Evolutionary conservation across 2,113 vertebrate genomes (phyloP), one percentile per base, ranked within the genome.

Genomic region (Cololabis saira): DNA sequence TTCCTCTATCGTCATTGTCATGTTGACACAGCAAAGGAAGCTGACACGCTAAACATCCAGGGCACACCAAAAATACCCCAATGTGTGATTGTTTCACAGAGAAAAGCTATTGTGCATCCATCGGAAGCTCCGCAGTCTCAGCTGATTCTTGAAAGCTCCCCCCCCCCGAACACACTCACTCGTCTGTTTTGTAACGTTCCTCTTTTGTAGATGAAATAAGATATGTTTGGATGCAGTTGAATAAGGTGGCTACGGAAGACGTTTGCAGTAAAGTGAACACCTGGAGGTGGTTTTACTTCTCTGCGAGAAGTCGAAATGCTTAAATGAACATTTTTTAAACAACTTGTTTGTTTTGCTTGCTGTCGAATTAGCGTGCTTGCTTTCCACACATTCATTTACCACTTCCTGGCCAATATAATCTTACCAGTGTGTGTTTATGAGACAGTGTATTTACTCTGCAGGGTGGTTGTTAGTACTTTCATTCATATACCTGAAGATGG

Each of bases 21-120:
- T 43, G 22, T 67, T 53, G 71, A 64, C 33, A 62, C 43, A 8
- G 61, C 52, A 58, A 72, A 86, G 92, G 92, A 91, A 90, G 86
- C 45, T 75, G 77, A 82, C 79, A 73, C 71, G 77, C 80, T 74
- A 80, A 84, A 72, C 58, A 75, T 91, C 82, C 67, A 67, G 88
- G 78, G 71, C 67, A 5, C 69, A 82, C 89, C 89, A 88, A 87
- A 90, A 91, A 93, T 92, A 93, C 87, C 71, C 64, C 57, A 61
- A 75, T 58, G 84, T 71, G 59, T 51, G 78, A 91, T 90, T 91
- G 89, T 92, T 87, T 90, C 63, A 40, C 61, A 70, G 81, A 82
- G 83, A 90, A 89, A 87, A 81, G 75, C 89, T 67, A 91, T 93
- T 93, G 91, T 93, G 76, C 86, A 86, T 76, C 65, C 79, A 85